Evolutionary conservation across 2,113 vertebrate species (phyloP).

Genomic region (Aegotheles bennettii): DNA sequence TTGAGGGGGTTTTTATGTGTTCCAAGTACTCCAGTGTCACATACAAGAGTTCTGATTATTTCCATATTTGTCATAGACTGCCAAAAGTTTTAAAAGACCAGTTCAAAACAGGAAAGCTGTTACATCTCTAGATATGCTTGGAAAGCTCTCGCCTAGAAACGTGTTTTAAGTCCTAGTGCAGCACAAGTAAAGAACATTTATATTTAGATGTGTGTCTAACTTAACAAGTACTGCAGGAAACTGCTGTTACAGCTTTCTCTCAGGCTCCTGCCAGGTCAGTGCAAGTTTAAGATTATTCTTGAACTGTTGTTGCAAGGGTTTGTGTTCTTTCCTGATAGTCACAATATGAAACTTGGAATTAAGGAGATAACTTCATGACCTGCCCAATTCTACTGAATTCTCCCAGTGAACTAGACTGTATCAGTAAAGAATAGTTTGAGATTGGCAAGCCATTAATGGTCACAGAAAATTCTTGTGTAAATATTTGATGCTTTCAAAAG

Average conservation of each 20-base stretch:
- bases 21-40: constrained; percentile 38
- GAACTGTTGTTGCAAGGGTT: neutral
- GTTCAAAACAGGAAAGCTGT: constrained; percentile 27
- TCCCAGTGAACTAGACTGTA: neutral
- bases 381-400: neutral
- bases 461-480: neutral
- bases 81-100: constrained; percentile 41
- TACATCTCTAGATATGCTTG: constrained; percentile 1
- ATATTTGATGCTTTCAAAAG: neutral
- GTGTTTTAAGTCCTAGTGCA: neutral
- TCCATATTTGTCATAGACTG: constrained; percentile 51
- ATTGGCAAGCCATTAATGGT: neutral
- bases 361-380: neutral
- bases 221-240: neutral
- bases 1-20: neutral
- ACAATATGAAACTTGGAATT: neutral
- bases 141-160: neutral
- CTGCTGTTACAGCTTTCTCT: neutral
- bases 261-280: constrained; percentile 17
- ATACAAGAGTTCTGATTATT: constrained; percentile 47
- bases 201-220: constrained; percentile 1
- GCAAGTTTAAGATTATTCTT: neutral
- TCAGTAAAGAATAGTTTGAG: neutral
- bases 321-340: neutral
- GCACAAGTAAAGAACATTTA: constrained; percentile 19